Percentiles rank a stretch among this genome's conserved stretches.
These are phyloP conservation scores for Meliscaeva auricollis DNA, from an alignment of 2,888 invertebrate genomes.

Conservation along the genomic window DNA sequence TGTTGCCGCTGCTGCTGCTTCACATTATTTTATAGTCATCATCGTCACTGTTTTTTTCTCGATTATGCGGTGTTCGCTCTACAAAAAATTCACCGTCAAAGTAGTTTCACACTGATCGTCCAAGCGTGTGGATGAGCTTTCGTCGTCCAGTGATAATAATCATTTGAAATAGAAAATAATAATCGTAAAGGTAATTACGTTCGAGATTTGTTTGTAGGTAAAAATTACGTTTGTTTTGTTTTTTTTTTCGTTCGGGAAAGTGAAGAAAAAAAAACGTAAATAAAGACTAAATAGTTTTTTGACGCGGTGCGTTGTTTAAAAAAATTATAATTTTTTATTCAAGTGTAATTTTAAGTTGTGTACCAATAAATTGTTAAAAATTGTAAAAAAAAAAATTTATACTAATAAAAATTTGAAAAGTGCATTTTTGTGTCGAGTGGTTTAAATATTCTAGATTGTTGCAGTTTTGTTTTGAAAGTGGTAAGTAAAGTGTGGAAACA, in stretches of 20 bases:
- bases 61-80: slow-evolving; percentile 37
- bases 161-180: slow-evolving; percentile 6
- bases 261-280: slow-evolving; percentile 2
- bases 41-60: slow-evolving; percentile 45
- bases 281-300: neutral
- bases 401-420: neutral
- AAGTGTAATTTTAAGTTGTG: neutral
- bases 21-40: slow-evolving; percentile 33
- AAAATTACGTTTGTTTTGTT: slow-evolving; percentile 20
- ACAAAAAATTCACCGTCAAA: slow-evolving; percentile 46
- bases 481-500: neutral
- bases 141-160: slow-evolving; percentile 53
- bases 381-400: neutral
- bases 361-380: neutral
- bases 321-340: neutral
- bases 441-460: neutral
- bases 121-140: slow-evolving; percentile 60
- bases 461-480: neutral
- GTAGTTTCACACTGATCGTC: slow-evolving; percentile 58
- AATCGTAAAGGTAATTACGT: slow-evolving; percentile 9
- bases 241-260: neutral
- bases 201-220: neutral
- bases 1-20: slow-evolving; percentile 26
- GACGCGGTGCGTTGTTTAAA: neutral
- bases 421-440: neutral